Evolutionary conservation across 2,113 vertebrate genomes (phyloP).

Genomic region (Phyllopteryx taeniolatus): DNA sequence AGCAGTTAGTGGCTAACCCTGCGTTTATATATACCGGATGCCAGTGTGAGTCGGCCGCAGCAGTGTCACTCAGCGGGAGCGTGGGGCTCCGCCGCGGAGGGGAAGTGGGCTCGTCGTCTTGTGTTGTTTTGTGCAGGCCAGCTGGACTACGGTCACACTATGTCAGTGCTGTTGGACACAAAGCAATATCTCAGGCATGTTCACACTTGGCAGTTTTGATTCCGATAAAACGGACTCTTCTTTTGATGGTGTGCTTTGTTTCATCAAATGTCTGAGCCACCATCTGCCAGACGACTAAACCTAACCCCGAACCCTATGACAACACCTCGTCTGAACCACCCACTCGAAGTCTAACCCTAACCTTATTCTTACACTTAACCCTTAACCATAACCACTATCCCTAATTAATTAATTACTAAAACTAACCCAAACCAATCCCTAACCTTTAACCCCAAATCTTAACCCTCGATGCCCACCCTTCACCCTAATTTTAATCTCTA

Average conservation of each 20-base stretch:
- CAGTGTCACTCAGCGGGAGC: slow-evolving; percentile 64
- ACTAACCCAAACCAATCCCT: too few relatives aligned
- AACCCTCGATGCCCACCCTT: too few relatives aligned
- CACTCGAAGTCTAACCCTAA: too few relatives aligned
- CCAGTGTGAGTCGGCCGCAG: slow-evolving; percentile 62
- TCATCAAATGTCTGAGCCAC: not conserved
- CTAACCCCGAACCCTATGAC: not conserved
- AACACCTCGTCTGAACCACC: too few relatives aligned
- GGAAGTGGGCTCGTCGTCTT: slow-evolving; percentile 58
- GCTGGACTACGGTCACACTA: slow-evolving; percentile 27
- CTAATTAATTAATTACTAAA: too few relatives aligned
- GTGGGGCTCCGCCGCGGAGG: slow-evolving; percentile 41
- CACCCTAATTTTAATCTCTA: too few relatives aligned
- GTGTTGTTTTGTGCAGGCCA: slow-evolving; percentile 32
- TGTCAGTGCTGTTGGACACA: not conserved
- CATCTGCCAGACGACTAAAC: not conserved
- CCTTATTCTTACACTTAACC: too few relatives aligned
- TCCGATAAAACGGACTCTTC: not conserved
- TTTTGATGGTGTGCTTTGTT: not conserved
- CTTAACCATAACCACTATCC: too few relatives aligned
- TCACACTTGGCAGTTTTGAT: not conserved
- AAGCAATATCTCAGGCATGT: not conserved
- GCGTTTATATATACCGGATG: slow-evolving; percentile 69
- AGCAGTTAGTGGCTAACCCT: slow-evolving; percentile 70
- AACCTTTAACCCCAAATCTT: too few relatives aligned